Base-by-base conservation (phyloP, 2,113 vertebrate genomes). In the Archilochus colubris region DNA sequence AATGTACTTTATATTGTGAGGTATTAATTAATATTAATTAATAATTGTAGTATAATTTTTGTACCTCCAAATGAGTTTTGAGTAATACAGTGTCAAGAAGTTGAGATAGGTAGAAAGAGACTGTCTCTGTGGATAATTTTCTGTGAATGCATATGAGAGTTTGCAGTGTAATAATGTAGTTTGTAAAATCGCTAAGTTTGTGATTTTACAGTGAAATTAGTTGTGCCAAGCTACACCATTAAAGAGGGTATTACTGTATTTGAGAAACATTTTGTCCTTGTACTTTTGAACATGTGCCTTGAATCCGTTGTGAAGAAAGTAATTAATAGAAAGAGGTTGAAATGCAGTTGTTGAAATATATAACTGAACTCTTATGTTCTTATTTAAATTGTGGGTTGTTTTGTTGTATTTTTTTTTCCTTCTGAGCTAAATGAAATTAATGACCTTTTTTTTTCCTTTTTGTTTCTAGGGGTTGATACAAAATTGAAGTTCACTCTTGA, bases 401-500 rank as follows among this genome's bases (percentile, higher is more conserved):
- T 62, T 22, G 36, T 48, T 24, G 53, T 28, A 15, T 17, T 16
- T 55, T 68, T 68, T 74, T 44, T 9, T 12, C 9, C 14, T 70
- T 75, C 25, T 70, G 48, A 85, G 14, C 7, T 44, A 87, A 86
- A 66, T 69, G 4, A 86, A 90, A 89, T 64, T 44, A 70, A 70
- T 68, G 21, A 57, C n/a, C 0, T 76, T 87, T 6, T 62, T 69
- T 76, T 64, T 33, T 8, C 4, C 18, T 66, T 92, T 96, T 96
- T 87, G 66, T 89, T 96, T 97, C 25, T 75, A 99, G 99, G 99
- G 74, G 99, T 99, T 78, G 99, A 99, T 96, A 99, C 99, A 30
- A 98, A 99, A 94, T 96, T 99, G 97, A 99, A 99, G 96, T 99
- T 99, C 80, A 99, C 99, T 90, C 98, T 99, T 80, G 99, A 99